Evolutionary conservation across 2,888 invertebrate species (phyloP), one percentile per base, ranked within the genome.

Genomic region (Heliconius sara): DNA sequence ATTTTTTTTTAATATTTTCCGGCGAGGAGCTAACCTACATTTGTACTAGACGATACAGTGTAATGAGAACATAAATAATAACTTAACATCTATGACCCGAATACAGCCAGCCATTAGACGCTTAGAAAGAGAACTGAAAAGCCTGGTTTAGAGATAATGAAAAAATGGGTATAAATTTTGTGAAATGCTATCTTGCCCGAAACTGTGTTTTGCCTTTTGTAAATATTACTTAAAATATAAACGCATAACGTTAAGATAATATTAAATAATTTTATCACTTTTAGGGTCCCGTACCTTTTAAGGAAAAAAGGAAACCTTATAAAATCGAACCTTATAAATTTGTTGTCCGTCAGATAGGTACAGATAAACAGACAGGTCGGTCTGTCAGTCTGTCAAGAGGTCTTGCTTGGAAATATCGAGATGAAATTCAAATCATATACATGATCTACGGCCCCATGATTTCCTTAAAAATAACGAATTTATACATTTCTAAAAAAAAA

Each of bases 41-140:
- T 30, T 52, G 22, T 52, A 52, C 27, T 57, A 27, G 10, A 12
- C n/a, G 30, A 72, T 57, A 57, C 9, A 72, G 10, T 52, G 19
- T 72, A 57, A 72, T 72, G n/a, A 57, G 52, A 10, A 52, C 52
- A 52, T 72, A 72, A 72, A 72, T 72, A 52, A 72, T 72, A 72
- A 72, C 52, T 30, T 72, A 72, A 72, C 52, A 52, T 72, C 57
- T 72, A 57, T 72, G 72, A 72, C 72, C 72, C 57, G 12, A 57
- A 72, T 57, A 57, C 27, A 72, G 12, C 9, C 22, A 12, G 57
- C 52, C 27, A 72, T 19, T 52, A 52, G 30, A 30, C 52, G 30
- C 30, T 70, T 43, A 52, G 19, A 27, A 71, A 52, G 22, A 2
- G 47, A 27, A 71, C 27, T 68, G n/a, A 68, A 68, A 68, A 34